A percentile compares a stretch with the other conserved stretches of the same genome.
phyloP scores from a whole-genome alignment of 2,888 invertebrate species.

The Lucinisca nassula region DNA sequence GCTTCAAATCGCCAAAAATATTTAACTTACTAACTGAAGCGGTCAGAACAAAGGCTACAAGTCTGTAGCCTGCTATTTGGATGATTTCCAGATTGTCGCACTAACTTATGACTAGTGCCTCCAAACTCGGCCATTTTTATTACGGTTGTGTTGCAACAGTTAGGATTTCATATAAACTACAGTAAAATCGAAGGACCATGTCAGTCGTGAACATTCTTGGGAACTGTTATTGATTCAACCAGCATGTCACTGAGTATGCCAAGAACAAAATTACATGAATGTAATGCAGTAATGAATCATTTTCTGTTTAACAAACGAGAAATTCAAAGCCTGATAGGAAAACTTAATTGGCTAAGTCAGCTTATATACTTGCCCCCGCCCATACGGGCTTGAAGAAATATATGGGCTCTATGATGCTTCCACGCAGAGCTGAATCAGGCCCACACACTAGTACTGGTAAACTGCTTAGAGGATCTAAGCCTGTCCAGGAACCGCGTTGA shows the following conservation, averaged over 20 bases:
- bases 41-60: constrained; percentile 22
- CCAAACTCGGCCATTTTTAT: neutral
- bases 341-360: constrained; percentile 2
- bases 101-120: constrained; percentile 19
- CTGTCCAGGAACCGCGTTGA: too few species aligned
- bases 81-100: constrained; percentile 28
- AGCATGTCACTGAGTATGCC: constrained; percentile 20
- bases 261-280: neutral
- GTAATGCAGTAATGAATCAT: neutral
- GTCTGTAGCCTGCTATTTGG: constrained; percentile 27
- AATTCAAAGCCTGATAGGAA: constrained; percentile 15
- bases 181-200: constrained; percentile 22
- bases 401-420: too few species aligned
- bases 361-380: too few species aligned
- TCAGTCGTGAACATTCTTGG: constrained; percentile 4
- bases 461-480: too few species aligned
- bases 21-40: constrained; percentile 28
- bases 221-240: neutral
- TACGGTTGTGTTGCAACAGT: constrained; percentile 1
- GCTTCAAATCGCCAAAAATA: neutral
- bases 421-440: too few species aligned
- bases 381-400: too few species aligned
- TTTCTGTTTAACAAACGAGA: neutral
- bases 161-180: constrained; percentile 38
- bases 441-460: too few species aligned